These are phyloP conservation scores for Muscina levida DNA, from an alignment of 2,888 invertebrate species.

Conservation along the genomic window DNA sequence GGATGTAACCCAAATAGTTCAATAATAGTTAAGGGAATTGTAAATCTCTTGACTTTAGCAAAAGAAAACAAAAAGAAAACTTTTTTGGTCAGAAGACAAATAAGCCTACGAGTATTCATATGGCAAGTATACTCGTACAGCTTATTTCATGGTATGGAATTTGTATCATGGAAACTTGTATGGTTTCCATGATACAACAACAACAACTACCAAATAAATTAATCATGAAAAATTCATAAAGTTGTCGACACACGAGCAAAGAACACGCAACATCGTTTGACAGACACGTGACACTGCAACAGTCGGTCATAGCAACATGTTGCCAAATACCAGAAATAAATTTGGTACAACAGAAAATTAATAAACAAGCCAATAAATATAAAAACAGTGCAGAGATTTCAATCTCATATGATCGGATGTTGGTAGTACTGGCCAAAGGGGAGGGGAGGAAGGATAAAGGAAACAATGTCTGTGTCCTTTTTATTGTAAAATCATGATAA, in stretches of 20 bases:
- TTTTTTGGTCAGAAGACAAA: neutral
- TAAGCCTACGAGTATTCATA: no score
- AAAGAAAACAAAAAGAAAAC: neutral
- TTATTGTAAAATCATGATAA: slow-evolving; percentile 49
- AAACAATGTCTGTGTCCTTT: neutral
- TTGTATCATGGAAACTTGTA: no score
- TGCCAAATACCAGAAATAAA: slow-evolving; percentile 36
- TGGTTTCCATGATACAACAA: neutral
- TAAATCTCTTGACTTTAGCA: slow-evolving; percentile 20
- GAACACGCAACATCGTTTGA: neutral
- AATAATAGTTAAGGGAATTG: slow-evolving; percentile 35
- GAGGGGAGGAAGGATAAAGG: neutral
- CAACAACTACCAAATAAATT: slow-evolving; percentile 49
- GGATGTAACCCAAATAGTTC: slow-evolving; percentile 10
- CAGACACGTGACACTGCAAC: slow-evolving; percentile 62
- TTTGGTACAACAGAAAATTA: slow-evolving; percentile 41
- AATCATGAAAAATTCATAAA: slow-evolving; percentile 65
- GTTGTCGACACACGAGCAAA: slow-evolving; percentile 45
- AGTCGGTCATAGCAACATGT: slow-evolving; percentile 58
- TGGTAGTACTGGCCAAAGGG: neutral
- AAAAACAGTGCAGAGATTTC: slow-evolving; percentile 50
- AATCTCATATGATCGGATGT: slow-evolving; percentile 42
- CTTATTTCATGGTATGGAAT: no score
- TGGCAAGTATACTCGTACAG: no score
- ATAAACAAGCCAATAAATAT: slow-evolving; percentile 62